Base-by-base conservation (phyloP, 2,113 vertebrate genomes). In the Cyphomyrus discorhynchus region DNA sequence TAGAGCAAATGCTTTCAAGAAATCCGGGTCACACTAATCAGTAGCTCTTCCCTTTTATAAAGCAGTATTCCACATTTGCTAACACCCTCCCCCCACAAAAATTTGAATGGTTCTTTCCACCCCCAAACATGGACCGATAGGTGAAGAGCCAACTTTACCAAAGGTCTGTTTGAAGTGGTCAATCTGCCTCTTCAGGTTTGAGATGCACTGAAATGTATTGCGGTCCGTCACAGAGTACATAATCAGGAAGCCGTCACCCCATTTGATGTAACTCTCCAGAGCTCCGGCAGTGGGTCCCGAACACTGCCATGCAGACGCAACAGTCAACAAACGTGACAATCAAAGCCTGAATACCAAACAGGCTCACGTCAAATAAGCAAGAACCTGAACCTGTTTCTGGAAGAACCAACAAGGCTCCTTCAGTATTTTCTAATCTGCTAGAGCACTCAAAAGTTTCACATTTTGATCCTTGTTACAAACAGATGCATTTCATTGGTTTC, bases 211-310 rank as follows among this genome's bases (percentile, higher is more conserved):
- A 90, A 96, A 96, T 91, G 94, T 95, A 91, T 90, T 89, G 74
- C 94, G 94, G 0, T 96, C 95, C 0, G 94, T 96, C 91, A 96
- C 92, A 45, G 96, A 95, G 93, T 96, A 96, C 56, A 96, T 92
- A 70, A 96, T 93, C 52, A 96, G 93, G 89, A 96, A 96, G 3
- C 95, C 95, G 5, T 96, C 95, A 0, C 95, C 96, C 96, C 96
- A 96, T 91, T 93, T 93, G 89, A 96, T 95, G 56, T 94, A 94
- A 0, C 92, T 92, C 90, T 96, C 94, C 90, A 96, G 89, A 53
- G 94, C 92, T 19, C 91, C 90, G 62, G 85, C 52, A 88, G 77
- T 88, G 47, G 90, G 13, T 53, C 90, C 90, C 31, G 87, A 88
- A 89, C 89, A 53, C 89, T 95, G 93, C 93, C 7, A n/a, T 62